Base-by-base conservation (phyloP, 2,888 invertebrate species). In the Pecten maximus region DNA sequence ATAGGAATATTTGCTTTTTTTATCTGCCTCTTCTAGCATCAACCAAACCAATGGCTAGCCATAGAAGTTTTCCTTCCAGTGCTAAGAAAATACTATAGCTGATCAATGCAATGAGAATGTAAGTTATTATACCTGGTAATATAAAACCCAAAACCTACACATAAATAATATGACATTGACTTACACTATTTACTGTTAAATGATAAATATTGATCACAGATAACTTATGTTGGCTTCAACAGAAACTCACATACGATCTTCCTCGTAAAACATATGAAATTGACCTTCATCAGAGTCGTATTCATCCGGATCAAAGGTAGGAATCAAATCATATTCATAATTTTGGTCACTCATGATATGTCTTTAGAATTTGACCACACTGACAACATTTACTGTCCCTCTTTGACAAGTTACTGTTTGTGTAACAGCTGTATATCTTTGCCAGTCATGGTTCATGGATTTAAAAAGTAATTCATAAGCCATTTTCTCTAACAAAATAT, bases 271-370 rank as follows among this genome's bases (percentile, higher is more conserved):
- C 35, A 35, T 35, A 35, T 74, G 74, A 74, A 28, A 74, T 74
- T 28, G 95, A 91, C 95, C 95, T 60, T 94, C 93, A 87, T 95
- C 94, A 19, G 93, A 87, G 91, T 94, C 94, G 74, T 93, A 94
- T 19, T 95, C 95, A 54, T 95, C 95, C 35, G 91, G 88, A 93
- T 96, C 96, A 91, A 94, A 93, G 16, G 93, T 94, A 8, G 95
- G 93, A 12, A 96, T 92, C 89, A 93, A 89, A 87, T 93, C 91
- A 91, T 95, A 95, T 88, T 94, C 94, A 91, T 93, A 93, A 28
- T 94, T 92, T 35, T 91, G 91, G 16, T 90, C 89, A 90, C 91
- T 91, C 90, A 91, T 92, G 40, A 40, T 89, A 89, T 88, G 88
- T 87, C 88, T n/a, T n/a, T 91, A 12, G 87, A 8, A 74, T 35